phyloP scores from a whole-genome alignment of 2,797 vertebrate species.

The Pseudochirops cupreus region DNA sequence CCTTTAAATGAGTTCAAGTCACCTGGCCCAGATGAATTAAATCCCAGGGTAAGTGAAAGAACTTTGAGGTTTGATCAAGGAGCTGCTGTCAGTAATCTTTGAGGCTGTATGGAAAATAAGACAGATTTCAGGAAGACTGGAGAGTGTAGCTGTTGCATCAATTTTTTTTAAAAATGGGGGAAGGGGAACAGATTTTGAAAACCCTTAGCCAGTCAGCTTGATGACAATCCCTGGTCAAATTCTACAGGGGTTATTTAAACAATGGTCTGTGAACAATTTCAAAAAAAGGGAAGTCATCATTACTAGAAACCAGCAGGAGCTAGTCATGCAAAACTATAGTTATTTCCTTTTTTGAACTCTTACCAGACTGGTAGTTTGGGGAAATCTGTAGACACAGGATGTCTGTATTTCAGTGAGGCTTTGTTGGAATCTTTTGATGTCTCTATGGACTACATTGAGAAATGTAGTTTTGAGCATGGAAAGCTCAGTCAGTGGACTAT shows the following conservation, averaged over 20 bases:
- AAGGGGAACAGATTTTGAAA: not conserved
- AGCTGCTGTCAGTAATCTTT: not conserved
- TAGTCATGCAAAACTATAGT: not conserved
- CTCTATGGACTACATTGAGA: not conserved
- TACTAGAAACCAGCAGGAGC: not conserved
- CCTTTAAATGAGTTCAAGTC: constrained; percentile 11
- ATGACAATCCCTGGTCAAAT: not conserved
- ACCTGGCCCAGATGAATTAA: constrained; percentile 10
- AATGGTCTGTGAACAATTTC: not conserved
- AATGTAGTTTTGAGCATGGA: not conserved
- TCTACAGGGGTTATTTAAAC: not conserved
- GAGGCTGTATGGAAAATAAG: not conserved
- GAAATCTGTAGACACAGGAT: not conserved
- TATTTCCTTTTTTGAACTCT: not conserved
- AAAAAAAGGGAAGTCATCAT: not conserved
- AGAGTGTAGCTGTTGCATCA: not conserved
- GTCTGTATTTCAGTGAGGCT: not conserved
- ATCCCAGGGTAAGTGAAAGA: not conserved
- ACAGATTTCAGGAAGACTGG: not conserved
- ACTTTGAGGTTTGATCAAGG: constrained; percentile 2
- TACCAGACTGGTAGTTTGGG: not conserved
- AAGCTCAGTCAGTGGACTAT: not conserved
- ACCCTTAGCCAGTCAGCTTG: not conserved
- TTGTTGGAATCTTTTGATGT: not conserved
- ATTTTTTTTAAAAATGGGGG: not conserved